Evolutionary conservation across 2,113 vertebrate genomes (phyloP).

Genomic region (Meriones unguiculatus): DNA sequence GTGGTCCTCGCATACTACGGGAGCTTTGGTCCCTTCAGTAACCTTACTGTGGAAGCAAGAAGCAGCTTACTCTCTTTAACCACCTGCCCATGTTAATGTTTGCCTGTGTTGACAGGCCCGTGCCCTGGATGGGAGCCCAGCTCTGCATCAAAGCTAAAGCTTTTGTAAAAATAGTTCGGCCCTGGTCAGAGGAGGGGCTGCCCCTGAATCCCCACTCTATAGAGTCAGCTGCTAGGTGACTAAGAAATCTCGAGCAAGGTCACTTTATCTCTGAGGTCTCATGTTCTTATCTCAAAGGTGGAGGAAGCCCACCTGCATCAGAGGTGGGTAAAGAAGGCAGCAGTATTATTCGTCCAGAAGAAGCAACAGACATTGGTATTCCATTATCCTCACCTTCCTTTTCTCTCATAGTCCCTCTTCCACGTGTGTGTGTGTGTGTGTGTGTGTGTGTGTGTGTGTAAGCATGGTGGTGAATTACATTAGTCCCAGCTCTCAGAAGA

Average conservation of each 20-base stretch:
- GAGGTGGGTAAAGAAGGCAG: background rate
- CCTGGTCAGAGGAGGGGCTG: accelerated
- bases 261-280: background rate
- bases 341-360: background rate
- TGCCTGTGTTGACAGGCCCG: background rate
- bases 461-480: background rate
- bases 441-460: no score
- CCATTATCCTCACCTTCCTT: background rate
- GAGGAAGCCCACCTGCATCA: background rate
- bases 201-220: no score
- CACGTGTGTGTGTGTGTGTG: background rate
- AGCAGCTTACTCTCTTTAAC: no score
- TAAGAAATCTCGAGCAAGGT: background rate
- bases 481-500: background rate
- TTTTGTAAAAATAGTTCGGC: accelerated
- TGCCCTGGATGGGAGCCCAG: background rate
- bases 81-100: accelerated
- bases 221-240: background rate
- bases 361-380: background rate
- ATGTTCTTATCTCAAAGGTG: background rate
- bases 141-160: background rate
- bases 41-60: background rate
- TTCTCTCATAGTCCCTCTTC: background rate
- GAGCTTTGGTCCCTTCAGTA: background rate
- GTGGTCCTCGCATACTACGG: background rate